A percentile compares a stretch with the other conserved stretches of the same genome.
These are phyloP conservation scores for Ptyas mucosa DNA, from an alignment of 2,113 vertebrate genomes.

Conservation along the genomic window DNA sequence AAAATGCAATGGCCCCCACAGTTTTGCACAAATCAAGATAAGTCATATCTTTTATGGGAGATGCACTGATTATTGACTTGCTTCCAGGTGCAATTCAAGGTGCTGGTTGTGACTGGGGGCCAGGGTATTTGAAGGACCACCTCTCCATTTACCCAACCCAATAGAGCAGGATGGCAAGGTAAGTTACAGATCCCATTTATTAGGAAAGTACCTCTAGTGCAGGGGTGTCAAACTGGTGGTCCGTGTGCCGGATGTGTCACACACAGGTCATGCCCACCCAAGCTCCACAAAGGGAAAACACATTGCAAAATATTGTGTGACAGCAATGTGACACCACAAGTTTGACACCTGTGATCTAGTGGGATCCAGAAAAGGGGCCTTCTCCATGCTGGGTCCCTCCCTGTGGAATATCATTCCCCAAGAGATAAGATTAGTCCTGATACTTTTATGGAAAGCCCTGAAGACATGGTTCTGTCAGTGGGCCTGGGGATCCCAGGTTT, in stretches of 20 bases:
- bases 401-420: too few relatives aligned
- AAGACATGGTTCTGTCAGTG: background rate
- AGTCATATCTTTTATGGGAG: too few relatives aligned
- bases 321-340: too few relatives aligned
- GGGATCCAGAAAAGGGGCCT: background rate
- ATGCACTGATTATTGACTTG: too few relatives aligned
- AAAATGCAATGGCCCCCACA: background rate
- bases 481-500: background rate
- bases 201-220: background rate
- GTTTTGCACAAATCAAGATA: too few relatives aligned
- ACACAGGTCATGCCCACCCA: too few relatives aligned
- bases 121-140: background rate
- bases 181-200: background rate
- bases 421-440: background rate
- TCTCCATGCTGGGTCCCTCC: background rate
- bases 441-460: background rate
- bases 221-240: too few relatives aligned
- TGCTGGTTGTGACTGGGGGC: too few relatives aligned
- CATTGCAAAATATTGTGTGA: too few relatives aligned
- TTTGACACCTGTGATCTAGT: background rate
- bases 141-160: background rate
- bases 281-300: too few relatives aligned
- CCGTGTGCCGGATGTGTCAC: too few relatives aligned
- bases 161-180: background rate
- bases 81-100: too few relatives aligned